These are phyloP conservation scores for Argyrosomus regius DNA, from an alignment of 2,797 vertebrate species.

Conservation along the genomic window DNA sequence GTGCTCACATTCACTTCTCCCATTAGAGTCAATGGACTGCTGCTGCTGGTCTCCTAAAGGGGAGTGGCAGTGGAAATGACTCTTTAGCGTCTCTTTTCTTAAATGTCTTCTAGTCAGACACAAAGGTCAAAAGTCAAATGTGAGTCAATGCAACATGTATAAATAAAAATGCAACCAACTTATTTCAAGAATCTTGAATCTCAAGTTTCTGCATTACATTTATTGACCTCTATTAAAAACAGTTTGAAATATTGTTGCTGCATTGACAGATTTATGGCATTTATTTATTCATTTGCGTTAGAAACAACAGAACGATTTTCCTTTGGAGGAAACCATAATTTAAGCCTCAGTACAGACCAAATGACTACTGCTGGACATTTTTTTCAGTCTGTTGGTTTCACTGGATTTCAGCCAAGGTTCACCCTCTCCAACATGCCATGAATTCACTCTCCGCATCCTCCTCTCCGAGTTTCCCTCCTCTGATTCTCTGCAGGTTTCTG, in stretches of 20 bases:
- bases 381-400: conserved; percentile 32
- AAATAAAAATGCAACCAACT: no score
- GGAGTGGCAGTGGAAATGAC: no score
- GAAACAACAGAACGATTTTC: neutral
- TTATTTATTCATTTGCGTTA: neutral
- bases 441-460: conserved; percentile 6
- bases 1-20: no score
- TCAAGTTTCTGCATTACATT: neutral
- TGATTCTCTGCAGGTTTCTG: neutral
- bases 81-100: no score
- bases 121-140: no score
- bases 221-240: no score
- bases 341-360: neutral
- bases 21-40: no score
- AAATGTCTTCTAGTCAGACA: no score
- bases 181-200: no score
- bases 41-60: no score
- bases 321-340: neutral
- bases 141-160: no score
- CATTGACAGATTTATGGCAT: neutral
- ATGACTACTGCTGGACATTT: neutral
- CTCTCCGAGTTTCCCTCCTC: neutral
- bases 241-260: neutral
- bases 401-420: conserved; percentile 20
- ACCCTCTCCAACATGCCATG: neutral